Percentiles rank a stretch among this genome's conserved stretches.
These are phyloP conservation scores for Seriola rivoliana DNA, from an alignment of 2,113 vertebrate species.

Conservation along the genomic window DNA sequence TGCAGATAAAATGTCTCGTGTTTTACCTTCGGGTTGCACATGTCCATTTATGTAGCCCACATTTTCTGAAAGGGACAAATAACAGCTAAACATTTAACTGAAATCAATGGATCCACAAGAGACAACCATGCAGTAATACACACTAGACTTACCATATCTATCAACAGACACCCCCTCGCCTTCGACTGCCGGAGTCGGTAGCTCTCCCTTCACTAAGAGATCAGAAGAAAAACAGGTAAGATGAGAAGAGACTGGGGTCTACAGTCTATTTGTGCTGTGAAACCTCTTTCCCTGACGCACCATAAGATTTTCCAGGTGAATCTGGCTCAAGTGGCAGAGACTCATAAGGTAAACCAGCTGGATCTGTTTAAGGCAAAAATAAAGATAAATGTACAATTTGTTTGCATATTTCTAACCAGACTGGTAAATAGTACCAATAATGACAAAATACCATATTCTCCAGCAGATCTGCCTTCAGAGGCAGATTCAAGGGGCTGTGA, in stretches of 20 bases:
- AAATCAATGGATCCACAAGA: neutral
- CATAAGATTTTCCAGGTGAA: slow-evolving; percentile 57
- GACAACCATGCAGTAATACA: neutral
- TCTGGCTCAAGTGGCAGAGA: slow-evolving; percentile 57
- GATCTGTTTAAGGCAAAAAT: slow-evolving; percentile 43
- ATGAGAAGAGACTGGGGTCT: neutral
- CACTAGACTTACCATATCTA: slow-evolving; percentile 52
- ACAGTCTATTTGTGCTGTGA: neutral
- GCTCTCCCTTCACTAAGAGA: slow-evolving; percentile 61
- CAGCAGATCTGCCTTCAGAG: slow-evolving; percentile 57
- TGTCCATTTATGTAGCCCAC: slow-evolving; percentile 77
- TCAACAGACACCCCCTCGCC: slow-evolving; percentile 36
- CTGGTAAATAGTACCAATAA: neutral
- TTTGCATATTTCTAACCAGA: neutral
- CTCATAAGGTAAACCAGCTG: slow-evolving; percentile 62
- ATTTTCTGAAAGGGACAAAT: slow-evolving; percentile 68
- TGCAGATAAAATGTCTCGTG: neutral
- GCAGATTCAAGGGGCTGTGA: slow-evolving; percentile 61
- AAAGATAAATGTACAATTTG: neutral
- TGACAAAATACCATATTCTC: slow-evolving; percentile 32
- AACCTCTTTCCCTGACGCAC: slow-evolving; percentile 24
- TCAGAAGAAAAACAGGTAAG: neutral
- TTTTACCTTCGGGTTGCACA: slow-evolving; percentile 79
- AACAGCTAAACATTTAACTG: neutral
- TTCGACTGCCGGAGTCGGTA: slow-evolving; percentile 38